Evolutionary conservation across 2,113 vertebrate genomes (phyloP).

Genomic region (Artemisiospiza belli): DNA sequence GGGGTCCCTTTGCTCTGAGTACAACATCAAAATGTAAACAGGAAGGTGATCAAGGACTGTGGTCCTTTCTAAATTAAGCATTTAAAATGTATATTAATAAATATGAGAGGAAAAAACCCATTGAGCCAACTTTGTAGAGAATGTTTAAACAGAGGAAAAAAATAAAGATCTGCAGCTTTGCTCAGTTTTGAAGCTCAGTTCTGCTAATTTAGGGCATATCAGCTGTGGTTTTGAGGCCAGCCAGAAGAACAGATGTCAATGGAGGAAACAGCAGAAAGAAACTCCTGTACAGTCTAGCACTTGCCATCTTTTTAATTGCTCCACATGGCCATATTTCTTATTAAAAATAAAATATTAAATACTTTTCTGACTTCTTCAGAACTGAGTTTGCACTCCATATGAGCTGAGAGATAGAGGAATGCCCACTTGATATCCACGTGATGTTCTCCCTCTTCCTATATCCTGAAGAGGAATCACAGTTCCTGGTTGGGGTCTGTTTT

Average conservation of each 20-base stretch:
- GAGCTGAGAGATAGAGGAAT: neutral
- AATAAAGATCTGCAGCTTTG: neutral
- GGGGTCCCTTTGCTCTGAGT: conserved; percentile 22
- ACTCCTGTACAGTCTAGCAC: neutral
- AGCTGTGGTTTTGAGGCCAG: neutral
- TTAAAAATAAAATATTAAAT: neutral
- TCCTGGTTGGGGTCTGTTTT: neutral
- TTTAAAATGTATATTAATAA: conserved; percentile 70
- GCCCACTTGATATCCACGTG: neutral
- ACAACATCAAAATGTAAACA: conserved; percentile 65
- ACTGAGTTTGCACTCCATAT: neutral
- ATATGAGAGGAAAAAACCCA: neutral
- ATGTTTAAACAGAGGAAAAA: neutral
- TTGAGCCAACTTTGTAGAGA: neutral
- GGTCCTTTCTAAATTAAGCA: conserved; percentile 62
- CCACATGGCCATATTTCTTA: neutral
- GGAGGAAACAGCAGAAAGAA: neutral
- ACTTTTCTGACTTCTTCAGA: neutral
- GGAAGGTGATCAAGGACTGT: conserved; percentile 63
- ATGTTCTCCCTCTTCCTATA: neutral
- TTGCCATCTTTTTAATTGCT: neutral
- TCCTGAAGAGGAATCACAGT: neutral
- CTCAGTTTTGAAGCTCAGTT: neutral
- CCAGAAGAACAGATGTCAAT: neutral
- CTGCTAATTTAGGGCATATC: neutral